phyloP scores from a whole-genome alignment of 2,888 invertebrate genomes.

The Melipona bicolor region DNA sequence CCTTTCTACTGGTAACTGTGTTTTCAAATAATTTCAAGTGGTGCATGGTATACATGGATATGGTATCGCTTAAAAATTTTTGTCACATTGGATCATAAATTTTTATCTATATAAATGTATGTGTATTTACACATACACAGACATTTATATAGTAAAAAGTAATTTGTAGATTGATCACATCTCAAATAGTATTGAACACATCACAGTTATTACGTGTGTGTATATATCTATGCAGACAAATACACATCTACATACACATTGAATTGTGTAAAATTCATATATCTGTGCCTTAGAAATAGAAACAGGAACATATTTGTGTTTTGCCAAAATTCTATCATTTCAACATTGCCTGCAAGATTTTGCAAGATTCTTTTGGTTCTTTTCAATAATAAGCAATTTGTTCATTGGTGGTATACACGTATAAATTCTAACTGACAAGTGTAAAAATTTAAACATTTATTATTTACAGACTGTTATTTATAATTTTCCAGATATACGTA shows the following conservation, averaged over 20 bases:
- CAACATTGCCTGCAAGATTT: slow-evolving; percentile 18
- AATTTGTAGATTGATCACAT: slow-evolving; percentile 41
- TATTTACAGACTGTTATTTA: slow-evolving; percentile 21
- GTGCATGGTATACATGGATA: slow-evolving; percentile 52
- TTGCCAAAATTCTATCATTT: slow-evolving; percentile 35
- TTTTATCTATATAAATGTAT: slow-evolving; percentile 1
- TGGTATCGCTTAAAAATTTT: slow-evolving; percentile 34
- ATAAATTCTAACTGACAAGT: slow-evolving; percentile 9
- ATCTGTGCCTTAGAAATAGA: slow-evolving; percentile 68
- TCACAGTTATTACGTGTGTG: slow-evolving; percentile 42
- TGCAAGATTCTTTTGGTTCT: slow-evolving; percentile 3
- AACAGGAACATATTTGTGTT: slow-evolving; percentile 49
- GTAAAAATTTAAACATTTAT: slow-evolving; percentile 23
- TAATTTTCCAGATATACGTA: slow-evolving; percentile 7
- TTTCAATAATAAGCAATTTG: slow-evolving; percentile 18
- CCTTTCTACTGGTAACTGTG: slow-evolving; percentile 64
- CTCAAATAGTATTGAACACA: slow-evolving; percentile 44
- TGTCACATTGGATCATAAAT: slow-evolving; percentile 18
- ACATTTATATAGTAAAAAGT: slow-evolving; percentile 24
- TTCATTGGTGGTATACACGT: slow-evolving; percentile 24
- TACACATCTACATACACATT: not conserved
- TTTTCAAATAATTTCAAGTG: slow-evolving; percentile 28
- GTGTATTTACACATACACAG: slow-evolving; percentile 37
- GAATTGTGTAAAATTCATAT: slow-evolving; percentile 50
- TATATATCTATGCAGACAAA: not conserved